Evolutionary conservation across 2,888 invertebrate genomes (phyloP), one percentile per base, ranked within the genome.

Genomic region (Geophilus truncorum): DNA sequence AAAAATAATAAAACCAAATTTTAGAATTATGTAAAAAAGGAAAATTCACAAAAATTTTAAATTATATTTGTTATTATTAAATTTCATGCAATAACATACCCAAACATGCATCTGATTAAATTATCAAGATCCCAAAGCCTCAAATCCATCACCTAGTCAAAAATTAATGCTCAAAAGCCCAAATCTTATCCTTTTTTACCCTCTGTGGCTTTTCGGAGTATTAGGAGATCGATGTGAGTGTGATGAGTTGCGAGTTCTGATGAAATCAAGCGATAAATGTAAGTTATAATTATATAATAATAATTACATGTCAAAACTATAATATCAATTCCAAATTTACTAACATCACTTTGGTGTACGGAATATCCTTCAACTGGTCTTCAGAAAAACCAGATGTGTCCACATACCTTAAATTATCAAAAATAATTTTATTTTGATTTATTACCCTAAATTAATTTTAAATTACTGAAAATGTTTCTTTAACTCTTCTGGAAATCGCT

Each of bases 391-490:
- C 81, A 3, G 78, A 21, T 25, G 40, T 23, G 12, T 82, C 82
- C 5, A 81, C 70, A 18, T 81, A 82, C n/a, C 82, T 82, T 21
- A 57, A 57, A 21, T 9, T 57, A 3, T 4, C 6, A 32, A 78
- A 23, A 21, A 28, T 15, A 40, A 78, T 15, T 15, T 28, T 80
- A 25, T 5, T 25, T 76, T 7, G 3, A 32, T 28, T 25, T 45
- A 45, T 77, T 30, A 81, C 80, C 10, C 28, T 3, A 32, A 77
- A 78, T n/a, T 15, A 80, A 34, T 12, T 30, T 4, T 7, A 40
- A 51, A 81, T 81, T 82, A 96, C 87, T 95, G 94, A 85, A 96
- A 89, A 86, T 96, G 95, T 86, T 94, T 93, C 85, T 93, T 93
- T 83, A 94, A 87, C 87, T 94, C 94, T 83, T 90, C 92, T 4